phyloP scores from a whole-genome alignment of 2,888 invertebrate species.

The Incurvaria masculella region DNA sequence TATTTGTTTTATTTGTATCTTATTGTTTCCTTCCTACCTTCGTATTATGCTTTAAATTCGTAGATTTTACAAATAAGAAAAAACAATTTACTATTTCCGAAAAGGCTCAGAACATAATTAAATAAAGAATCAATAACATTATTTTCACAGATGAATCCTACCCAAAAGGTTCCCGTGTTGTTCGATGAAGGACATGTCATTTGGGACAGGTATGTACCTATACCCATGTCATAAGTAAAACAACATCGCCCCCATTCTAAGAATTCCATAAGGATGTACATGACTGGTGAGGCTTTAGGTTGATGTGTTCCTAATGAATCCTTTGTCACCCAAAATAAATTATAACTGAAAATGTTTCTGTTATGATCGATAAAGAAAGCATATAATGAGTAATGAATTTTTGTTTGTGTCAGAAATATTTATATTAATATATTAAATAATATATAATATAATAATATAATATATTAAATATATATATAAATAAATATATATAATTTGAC shows the following conservation, averaged over 20 bases:
- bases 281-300: neutral
- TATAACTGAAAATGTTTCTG: neutral
- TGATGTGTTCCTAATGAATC: neutral
- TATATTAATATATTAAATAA: too few relatives aligned
- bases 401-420: too few relatives aligned
- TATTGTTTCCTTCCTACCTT: neutral
- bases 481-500: too few relatives aligned
- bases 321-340: neutral
- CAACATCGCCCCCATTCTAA: too few relatives aligned
- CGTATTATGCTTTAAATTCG: too few relatives aligned
- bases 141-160: constrained; percentile 56
- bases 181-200: constrained; percentile 58
- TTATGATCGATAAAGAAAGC: neutral
- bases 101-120: too few relatives aligned
- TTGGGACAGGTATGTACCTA: constrained; percentile 56
- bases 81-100: too few relatives aligned
- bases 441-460: too few relatives aligned
- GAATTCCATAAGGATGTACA: neutral
- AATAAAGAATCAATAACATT: too few relatives aligned
- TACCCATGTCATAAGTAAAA: neutral
- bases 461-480: too few relatives aligned
- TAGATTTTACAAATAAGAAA: too few relatives aligned
- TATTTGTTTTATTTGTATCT: neutral
- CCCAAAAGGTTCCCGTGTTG: constrained; percentile 62
- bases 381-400: neutral